Percentiles rank a stretch among this genome's conserved stretches.
Conservation (phyloP, 2,888 invertebrate species). For the Andrena fulva region DNA sequence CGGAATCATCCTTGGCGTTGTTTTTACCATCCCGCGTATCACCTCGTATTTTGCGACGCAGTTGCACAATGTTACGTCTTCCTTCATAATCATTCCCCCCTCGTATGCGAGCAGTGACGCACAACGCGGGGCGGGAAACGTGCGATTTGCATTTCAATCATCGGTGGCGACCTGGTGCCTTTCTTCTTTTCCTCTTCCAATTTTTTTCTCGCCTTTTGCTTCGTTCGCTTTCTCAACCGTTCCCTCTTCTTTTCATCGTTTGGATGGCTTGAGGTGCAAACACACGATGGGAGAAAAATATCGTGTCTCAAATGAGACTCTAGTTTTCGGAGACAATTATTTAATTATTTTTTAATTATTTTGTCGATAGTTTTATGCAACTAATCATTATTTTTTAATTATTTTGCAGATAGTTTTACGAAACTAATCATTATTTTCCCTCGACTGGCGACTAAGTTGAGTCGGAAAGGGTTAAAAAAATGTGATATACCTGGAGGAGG, state of each 20-base stretch:
- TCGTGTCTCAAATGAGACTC: no score
- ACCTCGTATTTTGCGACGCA: background rate
- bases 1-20: conserved; percentile 3
- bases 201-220: background rate
- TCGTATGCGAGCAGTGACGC: conserved; percentile 44
- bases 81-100: conserved; percentile 35
- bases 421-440: no score
- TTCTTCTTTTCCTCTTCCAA: conserved; percentile 10
- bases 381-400: no score
- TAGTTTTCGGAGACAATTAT: no score
- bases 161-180: conserved; percentile 30
- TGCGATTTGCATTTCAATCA: conserved; percentile 64
- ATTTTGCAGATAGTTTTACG: no score
- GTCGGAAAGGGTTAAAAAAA: background rate
- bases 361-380: no score
- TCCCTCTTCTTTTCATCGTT: background rate
- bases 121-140: conserved; percentile 60
- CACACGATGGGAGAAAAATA: background rate
- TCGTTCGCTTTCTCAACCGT: background rate
- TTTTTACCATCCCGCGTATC: conserved; percentile 4
- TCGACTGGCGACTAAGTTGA: no score
- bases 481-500: background rate
- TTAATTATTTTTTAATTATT: no score
- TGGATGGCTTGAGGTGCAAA: background rate
- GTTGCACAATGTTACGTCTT: conserved; percentile 43